Evolutionary conservation across 2,888 invertebrate species (phyloP).

Genomic region (Dynastes hyllus): DNA sequence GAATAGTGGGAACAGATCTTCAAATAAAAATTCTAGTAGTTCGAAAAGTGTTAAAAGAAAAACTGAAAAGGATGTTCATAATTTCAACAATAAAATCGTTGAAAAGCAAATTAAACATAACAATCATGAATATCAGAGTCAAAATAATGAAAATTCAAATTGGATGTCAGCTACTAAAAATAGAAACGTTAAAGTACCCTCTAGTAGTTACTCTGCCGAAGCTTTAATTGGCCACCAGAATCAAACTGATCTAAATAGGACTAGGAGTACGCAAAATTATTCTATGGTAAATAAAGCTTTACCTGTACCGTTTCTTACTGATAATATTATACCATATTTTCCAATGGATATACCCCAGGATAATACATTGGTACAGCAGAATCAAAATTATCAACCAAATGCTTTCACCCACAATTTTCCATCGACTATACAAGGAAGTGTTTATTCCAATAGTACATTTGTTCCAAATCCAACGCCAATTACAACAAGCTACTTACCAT

Average conservation of each 20-base stretch:
- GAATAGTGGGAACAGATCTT: conserved; percentile 62
- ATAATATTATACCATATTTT: conserved; percentile 68
- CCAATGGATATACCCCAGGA: conserved; percentile 67
- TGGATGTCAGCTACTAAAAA: conserved; percentile 42
- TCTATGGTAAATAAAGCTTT: conserved; percentile 59
- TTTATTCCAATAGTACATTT: conserved; percentile 63
- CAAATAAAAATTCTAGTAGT: conserved; percentile 53
- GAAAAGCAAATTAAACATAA: conserved; percentile 48
- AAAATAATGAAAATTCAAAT: conserved; percentile 42
- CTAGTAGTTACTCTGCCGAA: conserved; percentile 70
- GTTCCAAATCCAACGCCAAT: conserved; percentile 63
- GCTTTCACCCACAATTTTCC: conserved; percentile 63
- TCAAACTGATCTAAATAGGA: conserved; percentile 49
- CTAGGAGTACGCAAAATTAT: conserved; percentile 50
- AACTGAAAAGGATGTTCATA: conserved; percentile 33
- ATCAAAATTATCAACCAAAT: conserved; percentile 64
- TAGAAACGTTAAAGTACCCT: conserved; percentile 59
- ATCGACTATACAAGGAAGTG: conserved; percentile 63
- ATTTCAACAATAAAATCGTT: conserved; percentile 25
- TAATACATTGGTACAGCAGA: conserved; percentile 64
- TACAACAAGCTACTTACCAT: conserved; percentile 63
- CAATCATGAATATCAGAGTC: conserved; percentile 36
- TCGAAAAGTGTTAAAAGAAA: conserved; percentile 51
- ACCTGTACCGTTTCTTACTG: conserved; percentile 65
- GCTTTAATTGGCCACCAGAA: conserved; percentile 68